Evolutionary conservation across 1,140 invertebrate genomes (phyloP).

Genomic region (Phenacoccus solenopsis): DNA sequence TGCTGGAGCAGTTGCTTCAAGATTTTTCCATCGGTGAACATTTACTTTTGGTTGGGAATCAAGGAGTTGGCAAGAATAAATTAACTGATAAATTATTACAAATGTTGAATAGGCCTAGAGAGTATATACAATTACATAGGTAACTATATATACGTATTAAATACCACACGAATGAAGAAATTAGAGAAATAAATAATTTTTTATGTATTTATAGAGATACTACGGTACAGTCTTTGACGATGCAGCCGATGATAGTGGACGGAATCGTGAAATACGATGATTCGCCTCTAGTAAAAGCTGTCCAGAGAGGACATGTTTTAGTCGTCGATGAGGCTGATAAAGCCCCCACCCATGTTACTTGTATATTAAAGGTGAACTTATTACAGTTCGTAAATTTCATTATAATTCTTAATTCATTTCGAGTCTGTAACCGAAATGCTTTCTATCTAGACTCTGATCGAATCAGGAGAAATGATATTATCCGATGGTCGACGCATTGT

Average conservation of each 20-base stretch:
- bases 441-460: conserved; percentile 59
- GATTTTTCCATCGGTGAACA: conserved; percentile 86
- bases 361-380: conserved; percentile 62
- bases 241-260: conserved; percentile 78
- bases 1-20: conserved; percentile 76
- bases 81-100: conserved; percentile 85
- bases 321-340: conserved; percentile 96
- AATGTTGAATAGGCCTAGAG: conserved; percentile 74
- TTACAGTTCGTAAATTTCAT: neutral
- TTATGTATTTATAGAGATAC: conserved; percentile 54
- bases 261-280: conserved; percentile 87
- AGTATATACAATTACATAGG: conserved; percentile 90
- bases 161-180: neutral
- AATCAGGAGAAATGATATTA: conserved; percentile 88
- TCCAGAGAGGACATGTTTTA: conserved; percentile 75
- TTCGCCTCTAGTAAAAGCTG: conserved; percentile 82
- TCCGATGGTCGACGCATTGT: conserved; percentile 86
- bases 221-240: conserved; percentile 86
- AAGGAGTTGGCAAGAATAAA: conserved; percentile 92
- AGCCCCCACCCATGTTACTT: conserved; percentile 90
- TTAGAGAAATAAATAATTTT: neutral
- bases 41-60: conserved; percentile 87
- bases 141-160: conserved; percentile 27
- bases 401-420: neutral
- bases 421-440: neutral